Percentiles rank a stretch among this genome's conserved stretches.
These are phyloP conservation scores for Furcifer pardalis DNA, from an alignment of 2,797 vertebrate species.

Conservation along the genomic window DNA sequence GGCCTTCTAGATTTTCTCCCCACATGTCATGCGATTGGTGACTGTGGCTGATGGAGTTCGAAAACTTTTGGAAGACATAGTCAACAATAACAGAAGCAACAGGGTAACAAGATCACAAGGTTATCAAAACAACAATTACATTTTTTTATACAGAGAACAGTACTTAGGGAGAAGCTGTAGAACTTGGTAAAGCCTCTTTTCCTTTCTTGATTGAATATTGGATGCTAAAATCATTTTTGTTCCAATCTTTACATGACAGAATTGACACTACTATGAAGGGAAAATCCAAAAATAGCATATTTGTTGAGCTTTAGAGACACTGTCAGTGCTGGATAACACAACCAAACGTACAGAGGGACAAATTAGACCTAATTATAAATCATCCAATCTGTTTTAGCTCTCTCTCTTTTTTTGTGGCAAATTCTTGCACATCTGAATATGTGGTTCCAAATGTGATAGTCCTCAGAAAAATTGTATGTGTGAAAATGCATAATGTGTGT, in stretches of 20 bases:
- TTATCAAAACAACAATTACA: not conserved
- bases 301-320: conserved; percentile 44
- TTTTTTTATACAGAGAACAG: not conserved
- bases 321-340: conserved; percentile 60
- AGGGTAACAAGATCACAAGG: not conserved
- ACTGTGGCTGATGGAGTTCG: not conserved
- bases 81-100: not conserved
- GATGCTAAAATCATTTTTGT: conserved; percentile 8
- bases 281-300: conserved; percentile 49
- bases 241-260: conserved; percentile 39
- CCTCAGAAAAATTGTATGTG: too few relatives aligned
- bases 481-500: too few relatives aligned
- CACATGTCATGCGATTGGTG: not conserved
- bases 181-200: rapidly evolving
- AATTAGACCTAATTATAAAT: conserved; percentile 66
- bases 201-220: not conserved
- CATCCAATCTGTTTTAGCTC: conserved; percentile 53
- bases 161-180: not conserved
- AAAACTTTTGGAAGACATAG: not conserved
- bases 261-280: conserved; percentile 39
- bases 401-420: conserved; percentile 22
- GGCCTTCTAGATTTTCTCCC: not conserved
- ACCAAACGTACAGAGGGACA: conserved; percentile 54
- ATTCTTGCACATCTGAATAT: conserved; percentile 1
- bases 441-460: not conserved